Conservation (phyloP, 2,888 invertebrate species). For the Papilio elwesi region DNA sequence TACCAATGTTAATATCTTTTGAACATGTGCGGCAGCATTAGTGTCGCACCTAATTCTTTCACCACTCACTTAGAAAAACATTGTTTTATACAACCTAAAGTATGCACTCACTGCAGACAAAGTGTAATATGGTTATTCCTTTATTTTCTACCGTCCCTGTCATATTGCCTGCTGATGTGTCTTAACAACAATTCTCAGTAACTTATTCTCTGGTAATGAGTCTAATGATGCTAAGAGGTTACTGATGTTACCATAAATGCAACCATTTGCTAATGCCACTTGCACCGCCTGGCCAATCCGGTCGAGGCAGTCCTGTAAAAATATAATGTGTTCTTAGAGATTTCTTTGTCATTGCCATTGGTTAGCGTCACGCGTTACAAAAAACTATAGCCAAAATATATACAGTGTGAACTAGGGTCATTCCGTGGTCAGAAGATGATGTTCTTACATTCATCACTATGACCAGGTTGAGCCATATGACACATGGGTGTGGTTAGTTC, state of each 20-base stretch:
- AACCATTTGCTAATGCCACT: slow-evolving; percentile 90
- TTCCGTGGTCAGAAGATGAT: no score
- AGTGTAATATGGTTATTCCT: neutral
- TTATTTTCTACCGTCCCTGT: slow-evolving; percentile 49
- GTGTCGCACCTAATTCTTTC: no score
- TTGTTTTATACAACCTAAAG: no score
- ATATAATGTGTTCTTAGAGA: neutral
- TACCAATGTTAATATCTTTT: neutral
- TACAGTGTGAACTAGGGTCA: no score
- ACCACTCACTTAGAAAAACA: no score
- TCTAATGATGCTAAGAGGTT: slow-evolving; percentile 86
- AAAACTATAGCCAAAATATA: no score
- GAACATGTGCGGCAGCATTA: neutral
- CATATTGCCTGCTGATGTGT: slow-evolving; percentile 82
- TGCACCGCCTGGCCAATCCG: slow-evolving; percentile 93
- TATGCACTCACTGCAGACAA: no score
- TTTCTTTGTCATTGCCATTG: no score
- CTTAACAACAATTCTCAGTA: slow-evolving; percentile 86
- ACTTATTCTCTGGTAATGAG: slow-evolving; percentile 86
- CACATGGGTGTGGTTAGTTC: no score
- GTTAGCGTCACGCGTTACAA: no score
- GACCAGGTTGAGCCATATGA: no score
- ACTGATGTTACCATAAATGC: slow-evolving; percentile 91
- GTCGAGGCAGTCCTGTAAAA: slow-evolving; percentile 87
- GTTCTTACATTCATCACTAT: no score